Evolutionary conservation across 2,888 invertebrate species (phyloP), one percentile per base, ranked within the genome.

Genomic region (Alviniconcha strummeri): DNA sequence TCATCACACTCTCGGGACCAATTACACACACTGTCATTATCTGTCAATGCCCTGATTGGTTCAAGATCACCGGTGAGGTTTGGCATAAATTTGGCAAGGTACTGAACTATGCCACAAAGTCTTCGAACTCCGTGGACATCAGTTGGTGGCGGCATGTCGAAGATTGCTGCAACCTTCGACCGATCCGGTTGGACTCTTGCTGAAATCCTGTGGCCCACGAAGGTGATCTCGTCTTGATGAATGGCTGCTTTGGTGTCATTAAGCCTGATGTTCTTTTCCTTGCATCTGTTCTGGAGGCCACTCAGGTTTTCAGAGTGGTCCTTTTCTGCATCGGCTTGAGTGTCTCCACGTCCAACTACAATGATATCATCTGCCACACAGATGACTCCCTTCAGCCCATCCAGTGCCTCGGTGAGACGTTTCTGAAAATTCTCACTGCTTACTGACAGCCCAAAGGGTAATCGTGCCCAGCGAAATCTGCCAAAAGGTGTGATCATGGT

Each of bases 401-500:
- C 64, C 13, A 87, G 71, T 19, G 84, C 85, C 81, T 87, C 85
- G 13, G 69, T 83, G 11, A 88, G 80, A 57, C 85, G 85, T 7
- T 82, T 64, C 64, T 87, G 85, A 56, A 88, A 86, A 4, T 86
- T 88, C 84, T 88, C 85, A 56, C 87, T 87, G 67, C 67, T 52
- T 71, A 81, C 74, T 52, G 17, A 72, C 19, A 72, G 72, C 0
- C 81, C 74, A 60, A 81, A 81, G 7, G 81, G 81, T 3, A 75
- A 36, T 69, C 83, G 76, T 13, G 75, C 56, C 88, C 88, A 89
- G 57, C 88, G 54, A 80, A 80, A 88, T 54, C 87, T 81, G 8
- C 89, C 87, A 84, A 87, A 89, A 15, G 87, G 88, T 54, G 88
- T 88, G 5, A 88, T 88, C 87, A 88, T 88, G 0, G 88, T 89